These are phyloP conservation scores for Gambusia affinis DNA, from an alignment of 2,113 vertebrate species.

Conservation along the genomic window DNA sequence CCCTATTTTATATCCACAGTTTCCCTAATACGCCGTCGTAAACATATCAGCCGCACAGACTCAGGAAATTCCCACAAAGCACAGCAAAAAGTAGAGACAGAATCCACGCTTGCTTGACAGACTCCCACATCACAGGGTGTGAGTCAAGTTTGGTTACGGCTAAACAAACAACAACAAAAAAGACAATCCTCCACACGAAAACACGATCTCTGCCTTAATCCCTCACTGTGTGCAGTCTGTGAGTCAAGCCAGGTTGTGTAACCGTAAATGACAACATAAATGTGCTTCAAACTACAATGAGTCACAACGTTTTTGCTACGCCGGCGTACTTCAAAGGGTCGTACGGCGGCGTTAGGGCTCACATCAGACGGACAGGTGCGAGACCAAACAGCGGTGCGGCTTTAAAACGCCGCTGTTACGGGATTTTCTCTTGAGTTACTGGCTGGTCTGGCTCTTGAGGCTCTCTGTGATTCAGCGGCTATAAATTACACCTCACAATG, in stretches of 20 bases:
- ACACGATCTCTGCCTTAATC: neutral
- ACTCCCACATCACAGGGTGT: neutral
- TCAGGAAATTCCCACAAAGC: neutral
- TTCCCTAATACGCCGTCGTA: too few species aligned
- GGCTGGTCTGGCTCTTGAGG: conserved; percentile 7
- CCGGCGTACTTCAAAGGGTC: neutral
- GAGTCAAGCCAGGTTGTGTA: neutral
- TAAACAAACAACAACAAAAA: neutral
- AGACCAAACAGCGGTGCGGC: neutral
- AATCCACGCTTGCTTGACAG: neutral
- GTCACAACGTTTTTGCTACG: neutral
- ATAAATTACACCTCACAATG: conserved; percentile 22
- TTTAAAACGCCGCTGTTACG: conserved; percentile 31
- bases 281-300: conserved; percentile 8
- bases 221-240: neutral
- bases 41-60: neutral
- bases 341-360: neutral
- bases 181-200: neutral
- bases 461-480: conserved; percentile 13
- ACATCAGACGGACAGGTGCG: conserved; percentile 8
- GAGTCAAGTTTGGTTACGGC: neutral
- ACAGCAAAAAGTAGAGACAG: neutral
- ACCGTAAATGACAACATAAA: neutral
- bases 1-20: too few species aligned
- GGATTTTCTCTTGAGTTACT: conserved; percentile 36